These are phyloP conservation scores for Caenorhabditis sulstoni DNA, from an alignment of 2,888 invertebrate species.

Conservation along the genomic window DNA sequence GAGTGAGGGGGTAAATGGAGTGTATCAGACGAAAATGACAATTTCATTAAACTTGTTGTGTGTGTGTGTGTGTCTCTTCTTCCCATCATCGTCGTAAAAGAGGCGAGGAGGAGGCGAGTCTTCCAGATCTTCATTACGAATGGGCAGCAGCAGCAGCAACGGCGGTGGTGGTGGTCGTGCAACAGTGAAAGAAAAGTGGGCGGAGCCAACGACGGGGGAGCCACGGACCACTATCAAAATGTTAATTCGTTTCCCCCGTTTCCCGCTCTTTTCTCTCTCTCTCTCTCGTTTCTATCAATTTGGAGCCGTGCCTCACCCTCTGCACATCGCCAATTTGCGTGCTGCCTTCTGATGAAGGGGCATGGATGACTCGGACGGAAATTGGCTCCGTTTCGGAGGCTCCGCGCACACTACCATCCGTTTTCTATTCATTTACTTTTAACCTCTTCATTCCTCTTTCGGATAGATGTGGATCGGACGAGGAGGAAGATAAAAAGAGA, in stretches of 20 bases:
- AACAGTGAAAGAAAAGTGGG: neutral
- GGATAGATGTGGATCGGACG: slow-evolving; percentile 11
- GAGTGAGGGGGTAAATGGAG: slow-evolving; percentile 15
- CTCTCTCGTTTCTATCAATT: slow-evolving; percentile 33
- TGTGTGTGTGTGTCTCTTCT: slow-evolving; percentile 5
- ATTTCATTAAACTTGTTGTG: slow-evolving; percentile 63
- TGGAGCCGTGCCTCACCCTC: slow-evolving; percentile 5
- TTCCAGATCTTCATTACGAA: slow-evolving; percentile 45
- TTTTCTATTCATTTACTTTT: slow-evolving; percentile 51
- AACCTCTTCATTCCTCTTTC: slow-evolving; percentile 27
- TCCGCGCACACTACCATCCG: slow-evolving; percentile 3
- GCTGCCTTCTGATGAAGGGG: too few relatives aligned
- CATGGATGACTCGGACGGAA: too few relatives aligned
- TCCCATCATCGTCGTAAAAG: slow-evolving; percentile 32
- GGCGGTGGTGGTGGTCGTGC: too few relatives aligned
- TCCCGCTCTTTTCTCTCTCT: slow-evolving; percentile 4
- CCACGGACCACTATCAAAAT: slow-evolving; percentile 58
- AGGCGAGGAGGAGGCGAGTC: slow-evolving; percentile 1
- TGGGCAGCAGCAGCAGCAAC: neutral
- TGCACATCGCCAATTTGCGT: slow-evolving; percentile 4
- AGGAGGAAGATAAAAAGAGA: slow-evolving; percentile 8
- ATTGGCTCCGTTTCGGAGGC: slow-evolving; percentile 17
- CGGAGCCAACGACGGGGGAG: slow-evolving; percentile 16
- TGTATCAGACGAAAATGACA: slow-evolving; percentile 57
- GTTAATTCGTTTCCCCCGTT: slow-evolving; percentile 47